phyloP scores from a whole-genome alignment of 2,113 vertebrate genomes.

The Proterorhinus semilunaris region DNA sequence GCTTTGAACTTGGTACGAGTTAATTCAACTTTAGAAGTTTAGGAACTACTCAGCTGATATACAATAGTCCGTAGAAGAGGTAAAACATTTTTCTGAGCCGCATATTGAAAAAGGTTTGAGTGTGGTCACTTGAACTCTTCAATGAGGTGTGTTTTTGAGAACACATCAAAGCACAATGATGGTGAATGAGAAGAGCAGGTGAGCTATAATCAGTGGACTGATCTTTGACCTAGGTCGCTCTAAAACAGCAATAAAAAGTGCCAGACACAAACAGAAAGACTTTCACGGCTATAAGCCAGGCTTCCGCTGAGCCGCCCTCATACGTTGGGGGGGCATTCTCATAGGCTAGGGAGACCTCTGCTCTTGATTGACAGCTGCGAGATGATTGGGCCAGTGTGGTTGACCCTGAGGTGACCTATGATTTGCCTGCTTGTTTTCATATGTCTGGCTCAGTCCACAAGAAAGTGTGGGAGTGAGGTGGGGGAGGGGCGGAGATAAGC shows the following conservation, averaged over 20 bases:
- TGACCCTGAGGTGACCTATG: constrained; percentile 60
- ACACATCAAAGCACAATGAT: not conserved
- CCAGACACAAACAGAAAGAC: constrained; percentile 33
- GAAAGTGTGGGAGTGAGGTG: constrained; percentile 15
- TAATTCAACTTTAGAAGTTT: too few species aligned
- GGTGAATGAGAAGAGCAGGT: constrained; percentile 59
- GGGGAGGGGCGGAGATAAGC: constrained; percentile 2
- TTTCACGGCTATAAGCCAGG: constrained; percentile 26
- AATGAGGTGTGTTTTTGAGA: constrained; percentile 11
- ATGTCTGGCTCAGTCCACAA: constrained; percentile 41
- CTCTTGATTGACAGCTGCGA: constrained; percentile 67
- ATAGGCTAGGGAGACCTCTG: not conserved
- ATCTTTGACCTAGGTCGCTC: constrained; percentile 51
- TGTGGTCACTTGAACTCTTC: not conserved
- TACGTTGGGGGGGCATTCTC: too few species aligned
- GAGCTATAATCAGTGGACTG: constrained; percentile 47
- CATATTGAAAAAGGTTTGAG: not conserved
- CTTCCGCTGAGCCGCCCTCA: constrained; percentile 15
- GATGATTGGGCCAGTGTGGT: constrained; percentile 37
- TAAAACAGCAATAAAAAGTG: constrained; percentile 56
- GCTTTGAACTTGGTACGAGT: too few species aligned
- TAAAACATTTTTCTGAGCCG: not conserved
- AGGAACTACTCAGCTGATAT: too few species aligned
- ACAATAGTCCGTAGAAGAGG: too few species aligned
- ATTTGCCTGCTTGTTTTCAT: constrained; percentile 75